Conservation (phyloP, 2,797 vertebrate genomes). For the Threskiornis aethiopicus region DNA sequence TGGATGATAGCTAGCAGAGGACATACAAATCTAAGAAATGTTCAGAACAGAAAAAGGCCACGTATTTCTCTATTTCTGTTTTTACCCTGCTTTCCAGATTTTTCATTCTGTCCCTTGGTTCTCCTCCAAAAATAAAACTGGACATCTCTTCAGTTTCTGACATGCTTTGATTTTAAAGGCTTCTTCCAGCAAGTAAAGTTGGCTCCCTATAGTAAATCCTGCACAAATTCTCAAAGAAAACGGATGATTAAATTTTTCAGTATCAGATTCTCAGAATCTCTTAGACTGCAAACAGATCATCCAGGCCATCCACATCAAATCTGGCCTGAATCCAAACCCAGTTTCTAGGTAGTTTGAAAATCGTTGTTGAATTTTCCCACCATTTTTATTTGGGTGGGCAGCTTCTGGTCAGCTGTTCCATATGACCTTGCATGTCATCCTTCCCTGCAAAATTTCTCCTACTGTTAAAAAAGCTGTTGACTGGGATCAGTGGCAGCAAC, state of each 20-base stretch:
- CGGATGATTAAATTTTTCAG: not conserved
- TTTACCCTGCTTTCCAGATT: not conserved
- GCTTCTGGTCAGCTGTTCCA: not conserved
- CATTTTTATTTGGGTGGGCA: not conserved
- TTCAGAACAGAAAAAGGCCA: not conserved
- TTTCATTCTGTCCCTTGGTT: not conserved
- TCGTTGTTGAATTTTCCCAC: not conserved
- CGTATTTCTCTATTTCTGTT: not conserved
- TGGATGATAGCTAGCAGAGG: not conserved
- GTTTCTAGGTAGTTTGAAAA: conserved; percentile 7
- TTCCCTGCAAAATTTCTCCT: not conserved
- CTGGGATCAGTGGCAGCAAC: not conserved
- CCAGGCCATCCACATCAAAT: not conserved
- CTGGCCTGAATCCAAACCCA: not conserved
- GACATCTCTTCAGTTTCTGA: not conserved
- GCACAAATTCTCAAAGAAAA: not conserved
- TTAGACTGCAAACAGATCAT: not conserved
- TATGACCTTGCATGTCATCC: not conserved
- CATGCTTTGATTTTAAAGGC: conserved; percentile 13
- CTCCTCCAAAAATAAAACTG: conserved; percentile 23
- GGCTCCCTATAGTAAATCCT: not conserved
- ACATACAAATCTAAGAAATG: not conserved
- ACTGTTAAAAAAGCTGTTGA: not conserved
- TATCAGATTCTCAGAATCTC: not conserved
- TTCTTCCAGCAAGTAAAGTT: not conserved